Percentiles rank a stretch among this genome's conserved stretches.
These are phyloP conservation scores for Bathynomus jamesi DNA, from an alignment of 1,140 invertebrate genomes.

Conservation along the genomic window DNA sequence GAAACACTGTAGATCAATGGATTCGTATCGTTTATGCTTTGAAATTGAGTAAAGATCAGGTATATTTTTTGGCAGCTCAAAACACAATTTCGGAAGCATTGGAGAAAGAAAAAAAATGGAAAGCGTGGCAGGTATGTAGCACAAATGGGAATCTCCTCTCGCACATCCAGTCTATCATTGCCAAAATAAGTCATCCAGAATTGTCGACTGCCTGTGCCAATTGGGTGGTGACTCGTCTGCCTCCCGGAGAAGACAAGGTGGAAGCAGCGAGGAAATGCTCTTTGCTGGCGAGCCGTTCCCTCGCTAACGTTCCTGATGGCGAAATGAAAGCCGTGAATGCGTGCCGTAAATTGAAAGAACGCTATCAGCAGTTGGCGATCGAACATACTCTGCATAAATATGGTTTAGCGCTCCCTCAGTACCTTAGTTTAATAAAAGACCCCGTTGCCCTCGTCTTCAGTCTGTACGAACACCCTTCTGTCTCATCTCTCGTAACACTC, in stretches of 20 bases:
- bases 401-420: conserved; percentile 17
- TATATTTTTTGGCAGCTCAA: conserved; percentile 25
- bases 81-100: conserved; percentile 26
- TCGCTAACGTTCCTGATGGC: background rate
- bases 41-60: conserved; percentile 23
- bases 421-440: conserved; percentile 19
- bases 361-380: conserved; percentile 22
- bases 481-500: conserved; percentile 15
- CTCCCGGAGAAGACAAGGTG: conserved; percentile 30
- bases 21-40: conserved; percentile 16
- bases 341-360: background rate
- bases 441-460: conserved; percentile 16
- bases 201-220: conserved; percentile 25
- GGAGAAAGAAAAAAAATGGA: background rate
- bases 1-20: conserved; percentile 27
- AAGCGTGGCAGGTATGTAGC: conserved; percentile 21
- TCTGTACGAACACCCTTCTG: conserved; percentile 26
- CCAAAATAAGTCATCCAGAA: conserved; percentile 22
- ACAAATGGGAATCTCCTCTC: conserved; percentile 20
- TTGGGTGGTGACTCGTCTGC: conserved; percentile 28
- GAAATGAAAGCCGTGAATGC: conserved; percentile 11
- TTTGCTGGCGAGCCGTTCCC: conserved; percentile 22
- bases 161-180: conserved; percentile 12
- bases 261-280: conserved; percentile 17
- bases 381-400: conserved; percentile 31